These are phyloP conservation scores for Actinostola sp. DNA, from an alignment of 92 coral and sea anemone species.

Conservation along the genomic window DNA sequence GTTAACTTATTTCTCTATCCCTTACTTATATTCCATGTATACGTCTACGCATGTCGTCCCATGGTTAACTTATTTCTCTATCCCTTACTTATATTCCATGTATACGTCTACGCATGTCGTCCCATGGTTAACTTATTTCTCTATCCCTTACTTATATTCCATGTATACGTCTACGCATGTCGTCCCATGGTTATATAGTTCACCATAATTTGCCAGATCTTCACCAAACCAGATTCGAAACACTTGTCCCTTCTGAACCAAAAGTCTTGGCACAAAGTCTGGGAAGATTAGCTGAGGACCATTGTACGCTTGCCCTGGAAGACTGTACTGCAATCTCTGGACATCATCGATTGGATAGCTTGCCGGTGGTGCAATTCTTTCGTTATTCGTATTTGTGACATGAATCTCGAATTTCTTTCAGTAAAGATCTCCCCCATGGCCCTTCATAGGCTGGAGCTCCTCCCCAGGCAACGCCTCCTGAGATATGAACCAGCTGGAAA, in stretches of 20 bases:
- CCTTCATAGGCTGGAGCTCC: background rate
- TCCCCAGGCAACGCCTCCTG: slow-evolving; percentile 7
- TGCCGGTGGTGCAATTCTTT: slow-evolving; percentile 1
- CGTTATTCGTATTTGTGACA: slow-evolving; percentile 1
- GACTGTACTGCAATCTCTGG: background rate
- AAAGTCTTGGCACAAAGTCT: background rate
- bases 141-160: too few species aligned
- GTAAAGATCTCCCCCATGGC: slow-evolving; percentile 1
- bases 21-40: too few species aligned
- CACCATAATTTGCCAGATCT: background rate
- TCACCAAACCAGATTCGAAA: background rate
- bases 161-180: background rate
- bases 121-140: too few species aligned
- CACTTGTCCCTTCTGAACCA: background rate
- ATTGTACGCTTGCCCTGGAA: background rate
- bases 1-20: too few species aligned
- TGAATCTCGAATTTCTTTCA: slow-evolving; percentile 1
- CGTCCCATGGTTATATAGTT: background rate
- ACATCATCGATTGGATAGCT: background rate
- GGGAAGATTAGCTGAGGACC: background rate
- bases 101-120: too few species aligned
- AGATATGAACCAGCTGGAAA: slow-evolving; percentile 6
- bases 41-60: too few species aligned
- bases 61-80: too few species aligned
- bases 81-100: too few species aligned